Evolutionary conservation across 2,797 vertebrate species (phyloP).

Genomic region (Toxotes lorentzi): DNA sequence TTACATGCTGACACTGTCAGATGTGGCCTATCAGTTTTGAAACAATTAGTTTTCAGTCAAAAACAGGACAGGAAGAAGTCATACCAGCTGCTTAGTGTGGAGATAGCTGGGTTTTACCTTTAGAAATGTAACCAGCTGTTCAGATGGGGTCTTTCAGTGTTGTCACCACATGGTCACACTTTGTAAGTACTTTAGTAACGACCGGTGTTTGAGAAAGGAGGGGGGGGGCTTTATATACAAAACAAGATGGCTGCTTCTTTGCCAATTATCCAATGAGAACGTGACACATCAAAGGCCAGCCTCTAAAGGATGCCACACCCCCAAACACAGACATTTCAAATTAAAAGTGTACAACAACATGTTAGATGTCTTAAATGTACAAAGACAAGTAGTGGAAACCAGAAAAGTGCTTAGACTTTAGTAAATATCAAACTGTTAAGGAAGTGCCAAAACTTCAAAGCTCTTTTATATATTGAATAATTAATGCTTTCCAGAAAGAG

Average conservation of each 20-base stretch:
- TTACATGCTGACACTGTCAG: background rate
- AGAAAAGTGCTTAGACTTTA: background rate
- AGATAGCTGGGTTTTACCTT: conserved; percentile 5
- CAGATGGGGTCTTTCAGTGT: conserved; percentile 1
- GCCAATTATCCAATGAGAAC: conserved; percentile 20
- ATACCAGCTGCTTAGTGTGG: background rate
- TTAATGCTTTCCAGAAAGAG: too few species aligned
- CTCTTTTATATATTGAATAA: background rate
- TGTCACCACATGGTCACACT: background rate
- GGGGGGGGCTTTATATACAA: too few species aligned
- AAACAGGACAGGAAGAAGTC: background rate
- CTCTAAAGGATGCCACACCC: background rate
- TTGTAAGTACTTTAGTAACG: background rate
- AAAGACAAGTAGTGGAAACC: background rate
- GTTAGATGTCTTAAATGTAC: background rate
- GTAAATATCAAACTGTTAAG: background rate
- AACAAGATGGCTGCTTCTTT: conserved; percentile 17
- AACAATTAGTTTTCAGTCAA: background rate
- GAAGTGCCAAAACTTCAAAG: background rate
- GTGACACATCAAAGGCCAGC: background rate
- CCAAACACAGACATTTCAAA: background rate
- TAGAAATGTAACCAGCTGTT: background rate
- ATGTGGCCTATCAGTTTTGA: background rate
- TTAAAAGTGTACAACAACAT: background rate
- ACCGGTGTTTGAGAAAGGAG: too few species aligned